Conservation (phyloP, 1,140 invertebrate genomes). For the Lethrus apterus region DNA sequence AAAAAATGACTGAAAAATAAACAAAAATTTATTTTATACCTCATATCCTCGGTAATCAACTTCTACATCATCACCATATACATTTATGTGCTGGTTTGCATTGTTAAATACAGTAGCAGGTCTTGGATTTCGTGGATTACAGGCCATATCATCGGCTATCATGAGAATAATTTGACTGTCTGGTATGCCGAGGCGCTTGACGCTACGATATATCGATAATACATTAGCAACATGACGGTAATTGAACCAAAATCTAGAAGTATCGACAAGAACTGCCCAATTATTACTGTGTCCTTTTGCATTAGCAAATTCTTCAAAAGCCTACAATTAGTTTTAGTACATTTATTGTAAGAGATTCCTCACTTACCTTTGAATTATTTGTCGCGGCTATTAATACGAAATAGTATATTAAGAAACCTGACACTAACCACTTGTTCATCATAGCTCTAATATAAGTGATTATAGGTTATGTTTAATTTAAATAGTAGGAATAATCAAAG, state of each 20-base stretch:
- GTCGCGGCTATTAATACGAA: too few species aligned
- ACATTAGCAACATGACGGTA: conserved; percentile 99
- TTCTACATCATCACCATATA: conserved; percentile 99
- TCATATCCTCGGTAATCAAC: conserved; percentile 99
- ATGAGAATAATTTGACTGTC: conserved; percentile 96
- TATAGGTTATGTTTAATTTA: too few species aligned
- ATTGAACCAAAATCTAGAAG: conserved; percentile 99
- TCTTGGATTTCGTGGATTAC: conserved; percentile 93
- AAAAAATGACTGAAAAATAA: too few species aligned
- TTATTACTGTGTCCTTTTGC: conserved; percentile 86
- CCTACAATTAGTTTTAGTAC: too few species aligned
- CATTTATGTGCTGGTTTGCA: conserved; percentile 95
- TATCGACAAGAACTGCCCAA: conserved; percentile 98
- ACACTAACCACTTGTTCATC: too few species aligned
- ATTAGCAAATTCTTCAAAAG: conserved; percentile 6
- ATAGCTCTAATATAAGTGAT: too few species aligned
- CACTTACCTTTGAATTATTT: too few species aligned
- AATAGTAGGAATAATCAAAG: too few species aligned
- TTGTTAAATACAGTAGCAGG: conserved; percentile 99
- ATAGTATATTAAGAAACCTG: too few species aligned
- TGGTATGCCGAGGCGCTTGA: conserved; percentile 95
- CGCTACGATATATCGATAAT: conserved; percentile 94
- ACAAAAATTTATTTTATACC: conserved; percentile 45
- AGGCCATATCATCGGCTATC: conserved; percentile 99
- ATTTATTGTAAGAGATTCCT: too few species aligned